Percentiles rank a stretch among this genome's conserved stretches.
phyloP scores from a whole-genome alignment of 2,113 vertebrate species.

The Vulpes lagopus region DNA sequence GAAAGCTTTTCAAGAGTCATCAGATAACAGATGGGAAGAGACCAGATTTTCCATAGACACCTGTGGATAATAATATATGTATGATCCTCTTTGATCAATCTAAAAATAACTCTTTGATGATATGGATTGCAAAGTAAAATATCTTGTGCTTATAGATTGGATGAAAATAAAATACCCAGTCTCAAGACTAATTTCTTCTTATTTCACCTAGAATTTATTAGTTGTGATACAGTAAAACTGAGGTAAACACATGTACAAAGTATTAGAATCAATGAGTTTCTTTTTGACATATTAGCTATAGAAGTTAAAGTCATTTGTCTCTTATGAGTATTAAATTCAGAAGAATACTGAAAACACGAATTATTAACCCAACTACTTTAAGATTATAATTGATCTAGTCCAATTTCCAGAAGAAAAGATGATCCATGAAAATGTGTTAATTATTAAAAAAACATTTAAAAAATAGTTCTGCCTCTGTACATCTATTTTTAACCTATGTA shows the following conservation, averaged over 20 bases:
- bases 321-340: not conserved
- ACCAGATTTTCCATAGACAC: slow-evolving; percentile 67
- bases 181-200: not conserved
- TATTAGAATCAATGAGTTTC: not conserved
- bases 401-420: slow-evolving; percentile 47
- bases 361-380: slow-evolving; percentile 46
- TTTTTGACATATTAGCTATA: not conserved
- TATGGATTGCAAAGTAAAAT: slow-evolving; percentile 37
- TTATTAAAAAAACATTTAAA: not conserved
- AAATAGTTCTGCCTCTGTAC: not conserved
- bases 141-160: not conserved
- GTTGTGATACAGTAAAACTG: not conserved
- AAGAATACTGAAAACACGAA: slow-evolving; percentile 9
- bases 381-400: slow-evolving; percentile 53
- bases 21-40: slow-evolving; percentile 72
- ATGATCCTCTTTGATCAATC: slow-evolving; percentile 35
- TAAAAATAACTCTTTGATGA: slow-evolving; percentile 47
- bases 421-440: not conserved
- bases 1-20: slow-evolving; percentile 74
- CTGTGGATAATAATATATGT: slow-evolving; percentile 64
- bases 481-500: not conserved
- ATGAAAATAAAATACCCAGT: slow-evolving; percentile 30
- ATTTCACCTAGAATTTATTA: slow-evolving; percentile 16
- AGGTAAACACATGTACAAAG: slow-evolving; percentile 8
- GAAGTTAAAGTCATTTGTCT: slow-evolving; percentile 19